Evolutionary conservation across 2,888 invertebrate species (phyloP).

Genomic region (Agrilus cyanescens): DNA sequence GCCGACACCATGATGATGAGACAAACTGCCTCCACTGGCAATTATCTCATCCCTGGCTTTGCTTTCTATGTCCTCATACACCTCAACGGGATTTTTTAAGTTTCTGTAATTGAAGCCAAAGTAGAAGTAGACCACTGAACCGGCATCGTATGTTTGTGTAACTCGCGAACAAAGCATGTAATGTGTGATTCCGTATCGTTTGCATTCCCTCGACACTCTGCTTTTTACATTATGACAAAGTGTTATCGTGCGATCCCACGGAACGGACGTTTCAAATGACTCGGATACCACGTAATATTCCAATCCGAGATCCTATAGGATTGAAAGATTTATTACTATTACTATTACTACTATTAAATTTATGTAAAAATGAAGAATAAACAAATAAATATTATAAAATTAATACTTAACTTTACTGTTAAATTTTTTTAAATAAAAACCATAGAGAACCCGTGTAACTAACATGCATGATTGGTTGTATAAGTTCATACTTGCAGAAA

Average conservation of each 20-base stretch:
- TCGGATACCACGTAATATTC: slow-evolving; percentile 83
- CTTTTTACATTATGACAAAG: slow-evolving; percentile 86
- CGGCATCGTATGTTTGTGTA: slow-evolving; percentile 95
- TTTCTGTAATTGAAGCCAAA: slow-evolving; percentile 29
- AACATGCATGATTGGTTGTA: not conserved
- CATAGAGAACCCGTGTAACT: not conserved
- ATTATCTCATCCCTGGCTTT: slow-evolving; percentile 86
- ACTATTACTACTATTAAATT: slow-evolving; percentile 11
- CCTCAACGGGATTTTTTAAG: slow-evolving; percentile 72
- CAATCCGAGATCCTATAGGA: slow-evolving; percentile 73
- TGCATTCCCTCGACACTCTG: slow-evolving; percentile 55
- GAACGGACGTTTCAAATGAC: slow-evolving; percentile 97
- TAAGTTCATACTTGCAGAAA: not conserved
- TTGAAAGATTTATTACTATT: slow-evolving; percentile 6
- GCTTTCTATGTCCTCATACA: slow-evolving; percentile 80
- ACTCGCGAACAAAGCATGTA: slow-evolving; percentile 70
- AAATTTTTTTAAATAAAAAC: not conserved
- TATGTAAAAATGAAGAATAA: not conserved
- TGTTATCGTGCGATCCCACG: slow-evolving; percentile 80
- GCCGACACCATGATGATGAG: slow-evolving; percentile 95
- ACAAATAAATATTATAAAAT: not conserved
- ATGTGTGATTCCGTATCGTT: slow-evolving; percentile 43
- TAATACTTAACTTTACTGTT: not conserved
- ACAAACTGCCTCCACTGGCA: slow-evolving; percentile 80
- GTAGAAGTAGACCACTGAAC: slow-evolving; percentile 79